Evolutionary conservation across 2,797 vertebrate genomes (phyloP).

Genomic region (Ataeniobius toweri): DNA sequence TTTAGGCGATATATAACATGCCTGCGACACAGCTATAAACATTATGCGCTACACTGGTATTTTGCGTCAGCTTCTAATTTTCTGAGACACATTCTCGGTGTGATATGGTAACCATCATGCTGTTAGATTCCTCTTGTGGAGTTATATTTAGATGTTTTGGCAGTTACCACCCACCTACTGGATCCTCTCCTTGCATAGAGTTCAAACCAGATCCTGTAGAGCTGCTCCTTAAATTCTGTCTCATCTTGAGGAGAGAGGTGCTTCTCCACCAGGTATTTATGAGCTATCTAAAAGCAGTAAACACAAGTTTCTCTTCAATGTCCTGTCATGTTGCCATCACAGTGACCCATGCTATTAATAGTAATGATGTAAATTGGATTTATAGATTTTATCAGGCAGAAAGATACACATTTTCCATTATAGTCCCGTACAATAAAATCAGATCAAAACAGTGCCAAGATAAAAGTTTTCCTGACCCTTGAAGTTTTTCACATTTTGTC

Average conservation of each 20-base stretch:
- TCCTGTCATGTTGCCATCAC: background rate
- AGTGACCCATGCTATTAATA: background rate
- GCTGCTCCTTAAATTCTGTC: constrained; percentile 79
- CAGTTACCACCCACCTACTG: constrained; percentile 75
- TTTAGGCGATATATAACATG: background rate
- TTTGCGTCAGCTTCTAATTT: background rate
- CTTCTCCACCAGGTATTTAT: constrained; percentile 82
- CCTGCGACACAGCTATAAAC: background rate
- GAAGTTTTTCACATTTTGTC: background rate
- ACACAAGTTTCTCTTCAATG: background rate
- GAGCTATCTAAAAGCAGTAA: constrained; percentile 74
- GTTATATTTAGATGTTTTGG: constrained; percentile 12
- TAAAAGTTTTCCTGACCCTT: background rate
- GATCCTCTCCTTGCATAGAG: constrained; percentile 83
- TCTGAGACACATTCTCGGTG: constrained; percentile 25
- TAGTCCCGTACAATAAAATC: background rate
- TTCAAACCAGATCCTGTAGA: constrained; percentile 86
- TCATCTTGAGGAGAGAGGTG: constrained; percentile 75
- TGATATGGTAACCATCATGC: constrained; percentile 3
- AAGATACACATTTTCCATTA: background rate
- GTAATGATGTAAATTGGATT: background rate
- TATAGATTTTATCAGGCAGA: background rate
- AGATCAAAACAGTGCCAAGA: background rate
- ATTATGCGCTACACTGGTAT: background rate
- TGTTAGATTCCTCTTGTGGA: constrained; percentile 42